These are phyloP conservation scores for Poeciliopsis turneri DNA, from an alignment of 2,797 vertebrate genomes.

Conservation along the genomic window DNA sequence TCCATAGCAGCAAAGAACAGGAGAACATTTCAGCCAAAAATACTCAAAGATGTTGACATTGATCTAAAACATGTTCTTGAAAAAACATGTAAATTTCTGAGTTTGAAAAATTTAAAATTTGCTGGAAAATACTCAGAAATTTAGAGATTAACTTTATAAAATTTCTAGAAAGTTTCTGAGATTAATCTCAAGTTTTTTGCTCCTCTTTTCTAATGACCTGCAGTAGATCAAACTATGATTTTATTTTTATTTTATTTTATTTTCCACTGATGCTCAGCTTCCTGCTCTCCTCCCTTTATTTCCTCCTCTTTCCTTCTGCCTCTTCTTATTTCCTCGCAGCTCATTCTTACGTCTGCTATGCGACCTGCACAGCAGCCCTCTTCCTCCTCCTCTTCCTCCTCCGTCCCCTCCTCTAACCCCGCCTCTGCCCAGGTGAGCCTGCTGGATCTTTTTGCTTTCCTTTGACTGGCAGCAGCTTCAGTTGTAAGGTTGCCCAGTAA, in stretches of 20 bases:
- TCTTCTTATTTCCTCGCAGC: conserved; percentile 60
- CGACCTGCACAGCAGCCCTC: conserved; percentile 68
- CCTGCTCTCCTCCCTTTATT: conserved; percentile 15
- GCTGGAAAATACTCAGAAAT: no score
- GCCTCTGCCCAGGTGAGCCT: conserved; percentile 93
- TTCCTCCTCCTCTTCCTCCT: conserved; percentile 59
- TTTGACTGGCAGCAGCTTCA: background rate
- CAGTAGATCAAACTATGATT: background rate
- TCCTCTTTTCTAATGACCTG: no score
- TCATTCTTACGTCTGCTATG: conserved; percentile 83
- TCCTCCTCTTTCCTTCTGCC: conserved; percentile 6
- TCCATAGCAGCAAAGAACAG: no score
- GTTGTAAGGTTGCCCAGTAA: background rate
- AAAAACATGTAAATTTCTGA: no score
- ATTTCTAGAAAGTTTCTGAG: no score
- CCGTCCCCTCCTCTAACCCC: conserved; percentile 80
- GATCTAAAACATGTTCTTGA: no score
- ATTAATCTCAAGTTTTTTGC: no score
- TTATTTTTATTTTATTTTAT: background rate
- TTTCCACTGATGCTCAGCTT: background rate
- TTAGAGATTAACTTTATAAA: no score
- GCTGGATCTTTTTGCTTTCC: background rate
- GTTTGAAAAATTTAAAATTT: no score
- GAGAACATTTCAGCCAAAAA: no score
- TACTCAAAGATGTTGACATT: no score